Evolutionary conservation across 2,888 invertebrate genomes (phyloP), one percentile per base, ranked within the genome.

Genomic region (Brachyptera risi): DNA sequence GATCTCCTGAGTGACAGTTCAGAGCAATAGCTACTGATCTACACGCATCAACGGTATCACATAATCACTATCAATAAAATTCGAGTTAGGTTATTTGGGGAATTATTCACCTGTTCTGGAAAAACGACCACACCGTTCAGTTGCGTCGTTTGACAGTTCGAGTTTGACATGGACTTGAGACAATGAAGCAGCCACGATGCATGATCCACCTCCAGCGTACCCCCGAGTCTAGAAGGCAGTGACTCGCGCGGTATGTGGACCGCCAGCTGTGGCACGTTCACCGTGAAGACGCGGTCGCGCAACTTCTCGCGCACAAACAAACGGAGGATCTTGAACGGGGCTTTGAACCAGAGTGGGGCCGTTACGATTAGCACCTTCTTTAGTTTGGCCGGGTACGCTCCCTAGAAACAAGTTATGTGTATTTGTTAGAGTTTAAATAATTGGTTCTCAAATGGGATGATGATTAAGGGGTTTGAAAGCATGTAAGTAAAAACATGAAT

Each of bases 281-380:
- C 94, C 26, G 96, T 96, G 77, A 90, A 96, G 65, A 97, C 97
- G 71, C 97, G 83, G 76, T 97, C 96, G 67, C 96, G 83, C 68
- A 97, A 79, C 78, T 97, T 97, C 78, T 97, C 96, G 65, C 95
- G 83, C 61, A 97, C 95, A 78, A 97, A 97, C 69, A 97, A 79
- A 59, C 96, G 85, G 58, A 97, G 82, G 72, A 97, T 94, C 73
- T 94, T 93, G 78, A 96, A 97, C 1, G 97, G 96, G 63, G 96
- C 96, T 78, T 95, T 96, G 78, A 97, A 97, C 97, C 97, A 97
- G 73, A 97, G 79, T 58, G 97, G 97, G 51, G 97, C 96, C 65
- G 96, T 96, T 69, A 95, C 96, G 73, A 98, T 96, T 65, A 97
- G 80, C 67, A 98, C 96, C 78, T 96, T 96, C 78, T 96, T 96